Evolutionary conservation across 1,140 invertebrate species (phyloP).

Genomic region (Ceratosolen fusciceps): DNA sequence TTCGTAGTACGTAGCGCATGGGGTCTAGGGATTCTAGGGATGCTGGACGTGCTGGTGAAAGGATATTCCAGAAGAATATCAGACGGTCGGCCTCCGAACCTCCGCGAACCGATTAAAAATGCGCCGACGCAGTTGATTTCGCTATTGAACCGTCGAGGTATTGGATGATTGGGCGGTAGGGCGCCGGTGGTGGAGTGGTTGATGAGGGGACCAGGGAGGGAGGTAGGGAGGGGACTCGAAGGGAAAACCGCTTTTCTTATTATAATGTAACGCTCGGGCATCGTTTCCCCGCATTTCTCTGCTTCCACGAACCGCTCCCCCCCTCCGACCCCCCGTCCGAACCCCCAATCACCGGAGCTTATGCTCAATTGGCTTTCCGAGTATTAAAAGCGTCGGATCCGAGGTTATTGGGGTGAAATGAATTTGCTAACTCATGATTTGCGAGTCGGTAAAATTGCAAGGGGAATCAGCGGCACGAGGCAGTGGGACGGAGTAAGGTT

Average conservation of each 20-base stretch:
- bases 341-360: neutral
- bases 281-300: neutral
- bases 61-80: too few relatives aligned
- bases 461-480: too few relatives aligned
- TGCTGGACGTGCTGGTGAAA: too few relatives aligned
- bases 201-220: neutral
- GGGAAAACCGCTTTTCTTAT: neutral
- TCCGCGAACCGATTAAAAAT: too few relatives aligned
- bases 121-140: too few relatives aligned
- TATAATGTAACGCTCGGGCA: neutral
- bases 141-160: too few relatives aligned
- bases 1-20: too few relatives aligned
- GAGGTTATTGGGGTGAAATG: neutral
- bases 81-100: too few relatives aligned
- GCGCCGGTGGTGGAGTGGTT: neutral
- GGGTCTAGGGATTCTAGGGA: too few relatives aligned
- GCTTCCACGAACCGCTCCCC: neutral
- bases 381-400: neutral
- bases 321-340: too few relatives aligned
- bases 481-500: too few relatives aligned
- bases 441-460: neutral
- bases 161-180: too few relatives aligned
- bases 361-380: neutral
- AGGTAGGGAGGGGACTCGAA: neutral
- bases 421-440: neutral